phyloP scores from a whole-genome alignment of 1,140 invertebrate genomes.

The Archegozetes longisetosus region DNA sequence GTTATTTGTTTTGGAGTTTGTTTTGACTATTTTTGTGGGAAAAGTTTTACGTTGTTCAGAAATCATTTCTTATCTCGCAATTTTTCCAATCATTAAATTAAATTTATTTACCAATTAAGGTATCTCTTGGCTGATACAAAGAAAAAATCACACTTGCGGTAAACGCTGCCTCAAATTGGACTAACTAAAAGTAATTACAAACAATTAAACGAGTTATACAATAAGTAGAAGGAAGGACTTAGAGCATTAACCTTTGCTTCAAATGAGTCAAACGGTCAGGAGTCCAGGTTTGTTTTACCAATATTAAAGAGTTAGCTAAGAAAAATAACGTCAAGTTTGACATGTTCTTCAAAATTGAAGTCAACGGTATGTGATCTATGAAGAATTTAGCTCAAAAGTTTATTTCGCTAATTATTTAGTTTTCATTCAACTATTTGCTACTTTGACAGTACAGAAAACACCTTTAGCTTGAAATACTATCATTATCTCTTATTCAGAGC shows the following conservation, averaged over 20 bases:
- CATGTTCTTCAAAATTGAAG: conserved; percentile 60
- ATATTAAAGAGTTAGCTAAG: conserved; percentile 50
- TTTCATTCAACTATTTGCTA: too few species aligned
- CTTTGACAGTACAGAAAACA: too few species aligned
- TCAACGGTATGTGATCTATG: conserved; percentile 46
- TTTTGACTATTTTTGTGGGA: too few species aligned
- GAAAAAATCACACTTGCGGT: conserved; percentile 50
- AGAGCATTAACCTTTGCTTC: conserved; percentile 76
- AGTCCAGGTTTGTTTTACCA: conserved; percentile 49
- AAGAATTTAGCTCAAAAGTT: too few species aligned
- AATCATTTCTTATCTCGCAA: background rate
- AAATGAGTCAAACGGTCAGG: conserved; percentile 70
- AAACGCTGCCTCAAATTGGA: conserved; percentile 72
- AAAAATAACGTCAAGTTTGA: conserved; percentile 58
- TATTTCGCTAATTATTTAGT: too few species aligned
- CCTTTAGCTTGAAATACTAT: too few species aligned
- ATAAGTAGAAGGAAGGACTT: conserved; percentile 44
- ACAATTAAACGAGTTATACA: conserved; percentile 50
- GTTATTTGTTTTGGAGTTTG: too few species aligned
- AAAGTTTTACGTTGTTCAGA: too few species aligned
- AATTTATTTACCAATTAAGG: too few species aligned
- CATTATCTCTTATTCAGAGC: too few species aligned
- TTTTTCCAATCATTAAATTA: background rate
- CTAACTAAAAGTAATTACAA: conserved; percentile 58
- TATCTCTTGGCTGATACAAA: conserved; percentile 25